Evolutionary conservation across 2,888 invertebrate genomes (phyloP).

Genomic region (Ceriagrion tenellum): DNA sequence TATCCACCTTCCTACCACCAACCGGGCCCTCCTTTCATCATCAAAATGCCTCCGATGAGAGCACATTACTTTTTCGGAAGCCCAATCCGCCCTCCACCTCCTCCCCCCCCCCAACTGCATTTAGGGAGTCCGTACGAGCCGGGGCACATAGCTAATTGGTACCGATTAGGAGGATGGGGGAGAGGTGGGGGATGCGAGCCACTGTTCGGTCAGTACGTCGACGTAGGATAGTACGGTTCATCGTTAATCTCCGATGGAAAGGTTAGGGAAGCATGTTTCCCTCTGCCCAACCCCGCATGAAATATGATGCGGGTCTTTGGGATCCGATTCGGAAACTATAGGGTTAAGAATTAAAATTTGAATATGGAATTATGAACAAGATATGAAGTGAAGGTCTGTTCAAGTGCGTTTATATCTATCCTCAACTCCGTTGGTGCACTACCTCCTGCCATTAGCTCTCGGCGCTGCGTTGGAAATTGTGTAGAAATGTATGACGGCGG

Average conservation of each 20-base stretch:
- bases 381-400: too few species aligned
- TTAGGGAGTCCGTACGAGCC: too few species aligned
- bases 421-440: too few species aligned
- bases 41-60: constrained; percentile 64
- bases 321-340: too few species aligned
- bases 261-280: not conserved
- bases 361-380: too few species aligned
- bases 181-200: not conserved
- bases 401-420: too few species aligned
- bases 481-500: not conserved
- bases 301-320: not conserved
- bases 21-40: constrained; percentile 44
- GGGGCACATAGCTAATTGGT: not conserved
- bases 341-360: too few species aligned
- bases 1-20: not conserved
- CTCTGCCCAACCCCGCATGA: not conserved
- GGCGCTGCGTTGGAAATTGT: too few species aligned
- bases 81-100: not conserved
- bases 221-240: not conserved
- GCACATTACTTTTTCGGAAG: constrained; percentile 52
- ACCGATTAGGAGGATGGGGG: not conserved
- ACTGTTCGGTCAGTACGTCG: not conserved
- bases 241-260: not conserved
- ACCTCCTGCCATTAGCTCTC: too few species aligned
- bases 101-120: not conserved